Percentiles rank a stretch among this genome's conserved stretches.
phyloP scores from a whole-genome alignment of 2,797 vertebrate genomes.

The Lerista edwardsae region DNA sequence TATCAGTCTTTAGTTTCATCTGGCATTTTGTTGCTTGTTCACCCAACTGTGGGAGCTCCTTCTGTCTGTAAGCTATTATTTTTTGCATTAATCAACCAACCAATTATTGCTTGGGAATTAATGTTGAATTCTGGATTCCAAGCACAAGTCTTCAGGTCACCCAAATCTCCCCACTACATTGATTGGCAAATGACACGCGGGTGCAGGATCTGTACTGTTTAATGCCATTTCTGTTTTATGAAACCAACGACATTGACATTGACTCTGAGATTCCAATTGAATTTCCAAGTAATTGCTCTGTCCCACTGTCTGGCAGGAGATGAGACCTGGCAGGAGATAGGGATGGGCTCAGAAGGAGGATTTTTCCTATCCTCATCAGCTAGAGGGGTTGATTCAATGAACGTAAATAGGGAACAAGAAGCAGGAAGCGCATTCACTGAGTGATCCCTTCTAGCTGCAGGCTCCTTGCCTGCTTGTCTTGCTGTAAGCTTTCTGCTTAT shows the following conservation, averaged over 20 bases:
- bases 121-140: slow-evolving; percentile 24
- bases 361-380: too few species aligned
- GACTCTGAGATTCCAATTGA: not conserved
- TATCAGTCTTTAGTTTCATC: slow-evolving; percentile 29
- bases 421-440: too few species aligned
- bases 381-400: too few species aligned
- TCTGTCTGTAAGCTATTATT: slow-evolving; percentile 25
- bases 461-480: too few species aligned
- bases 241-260: not conserved
- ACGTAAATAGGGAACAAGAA: too few species aligned
- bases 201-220: not conserved
- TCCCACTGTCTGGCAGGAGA: too few species aligned
- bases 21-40: slow-evolving; percentile 24
- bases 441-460: too few species aligned
- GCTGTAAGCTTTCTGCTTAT: too few species aligned
- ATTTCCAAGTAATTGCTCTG: not conserved
- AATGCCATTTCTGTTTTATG: not conserved
- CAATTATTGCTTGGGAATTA: slow-evolving; percentile 30
- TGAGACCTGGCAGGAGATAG: too few species aligned
- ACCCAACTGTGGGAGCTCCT: slow-evolving; percentile 25
- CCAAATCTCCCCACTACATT: not conserved
- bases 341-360: too few species aligned
- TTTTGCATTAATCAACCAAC: slow-evolving; percentile 18
- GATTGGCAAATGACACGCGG: not conserved
- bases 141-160: slow-evolving; percentile 6